phyloP scores from a whole-genome alignment of 2,797 vertebrate genomes.

The Pangasius sanitwongsei region DNA sequence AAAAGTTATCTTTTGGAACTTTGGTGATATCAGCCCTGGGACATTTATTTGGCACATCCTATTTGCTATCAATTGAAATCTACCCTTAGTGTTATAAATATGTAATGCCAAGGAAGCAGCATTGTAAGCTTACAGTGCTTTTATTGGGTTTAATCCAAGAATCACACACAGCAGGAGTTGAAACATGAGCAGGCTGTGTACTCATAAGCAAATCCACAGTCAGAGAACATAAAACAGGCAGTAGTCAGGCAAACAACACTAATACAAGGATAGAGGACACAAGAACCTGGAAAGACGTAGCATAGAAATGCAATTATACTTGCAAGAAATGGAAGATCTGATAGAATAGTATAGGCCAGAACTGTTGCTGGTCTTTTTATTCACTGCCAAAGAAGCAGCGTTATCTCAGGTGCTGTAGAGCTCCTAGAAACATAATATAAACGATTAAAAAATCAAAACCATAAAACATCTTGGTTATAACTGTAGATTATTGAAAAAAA shows the following conservation, averaged over 20 bases:
- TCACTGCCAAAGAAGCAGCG: background rate
- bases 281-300: background rate
- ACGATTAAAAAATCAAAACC: background rate
- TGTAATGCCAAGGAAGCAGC: background rate
- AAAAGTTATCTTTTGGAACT: background rate
- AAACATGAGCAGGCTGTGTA: background rate
- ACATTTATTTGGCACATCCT: background rate
- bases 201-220: constrained; percentile 6
- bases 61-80: background rate
- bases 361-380: background rate
- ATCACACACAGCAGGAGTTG: background rate
- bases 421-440: background rate
- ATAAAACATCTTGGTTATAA: background rate
- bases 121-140: background rate
- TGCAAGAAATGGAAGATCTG: background rate
- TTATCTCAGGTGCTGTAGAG: background rate
- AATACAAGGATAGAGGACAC: background rate
- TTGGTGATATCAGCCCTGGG: background rate
- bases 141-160: constrained; percentile 6
- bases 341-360: background rate
- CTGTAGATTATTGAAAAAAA: background rate
- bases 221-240: background rate
- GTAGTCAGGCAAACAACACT: background rate
- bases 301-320: background rate
- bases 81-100: background rate